Conservation (phyloP, 2,797 vertebrate genomes). For the Anolis apletophallus region DNA sequence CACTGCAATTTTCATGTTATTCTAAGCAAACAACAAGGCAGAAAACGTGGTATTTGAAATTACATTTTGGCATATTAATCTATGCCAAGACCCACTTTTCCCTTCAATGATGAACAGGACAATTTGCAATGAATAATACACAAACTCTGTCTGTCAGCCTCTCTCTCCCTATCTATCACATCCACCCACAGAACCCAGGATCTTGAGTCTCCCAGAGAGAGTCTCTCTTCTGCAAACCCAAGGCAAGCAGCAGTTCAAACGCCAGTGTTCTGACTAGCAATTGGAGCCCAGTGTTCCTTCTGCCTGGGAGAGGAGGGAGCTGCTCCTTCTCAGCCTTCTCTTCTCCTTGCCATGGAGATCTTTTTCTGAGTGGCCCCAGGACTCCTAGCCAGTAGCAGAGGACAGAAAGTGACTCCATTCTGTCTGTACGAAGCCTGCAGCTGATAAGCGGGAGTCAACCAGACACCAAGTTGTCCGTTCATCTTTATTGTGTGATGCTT, state of each 20-base stretch:
- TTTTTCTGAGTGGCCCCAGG: neutral
- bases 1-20: too few relatives aligned
- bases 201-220: neutral
- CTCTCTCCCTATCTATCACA: neutral
- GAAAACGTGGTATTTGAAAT: neutral
- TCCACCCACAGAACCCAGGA: neutral
- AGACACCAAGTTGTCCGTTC: too few relatives aligned
- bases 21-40: neutral
- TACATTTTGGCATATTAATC: neutral
- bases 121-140: neutral
- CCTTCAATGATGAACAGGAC: neutral
- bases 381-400: neutral
- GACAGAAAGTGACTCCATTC: neutral
- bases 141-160: too few relatives aligned
- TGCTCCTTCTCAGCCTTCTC: neutral
- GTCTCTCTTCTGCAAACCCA: neutral
- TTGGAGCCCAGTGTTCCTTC: neutral
- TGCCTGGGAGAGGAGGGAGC: neutral
- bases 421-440: neutral
- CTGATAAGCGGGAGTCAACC: too few relatives aligned
- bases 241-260: neutral
- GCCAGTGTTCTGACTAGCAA: neutral
- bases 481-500: neutral
- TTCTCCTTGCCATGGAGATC: too few relatives aligned
- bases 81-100: neutral